Conservation (phyloP, 2,113 vertebrate species). For the Anarhynchus alexandrinus region DNA sequence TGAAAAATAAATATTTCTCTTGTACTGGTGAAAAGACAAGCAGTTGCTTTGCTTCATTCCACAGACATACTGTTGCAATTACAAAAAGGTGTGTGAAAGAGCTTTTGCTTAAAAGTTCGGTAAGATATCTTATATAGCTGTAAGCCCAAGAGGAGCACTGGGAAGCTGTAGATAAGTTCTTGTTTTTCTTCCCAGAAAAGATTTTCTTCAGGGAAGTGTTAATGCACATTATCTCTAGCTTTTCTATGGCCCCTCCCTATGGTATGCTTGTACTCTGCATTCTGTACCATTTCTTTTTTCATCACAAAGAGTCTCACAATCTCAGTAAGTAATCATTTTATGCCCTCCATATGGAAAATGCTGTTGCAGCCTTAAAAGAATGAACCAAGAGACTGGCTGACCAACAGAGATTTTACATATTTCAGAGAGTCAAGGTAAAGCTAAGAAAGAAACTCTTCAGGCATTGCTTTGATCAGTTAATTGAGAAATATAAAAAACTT, state of each 20-base stretch:
- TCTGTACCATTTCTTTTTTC: not conserved
- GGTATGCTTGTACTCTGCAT: not conserved
- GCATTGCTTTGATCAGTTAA: not conserved
- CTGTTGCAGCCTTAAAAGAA: not conserved
- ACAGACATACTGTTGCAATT: not conserved
- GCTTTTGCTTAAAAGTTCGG: not conserved
- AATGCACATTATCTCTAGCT: not conserved
- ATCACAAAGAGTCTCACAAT: not conserved
- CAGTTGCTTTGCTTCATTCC: not conserved
- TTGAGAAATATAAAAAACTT: not conserved
- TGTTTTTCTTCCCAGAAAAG: not conserved
- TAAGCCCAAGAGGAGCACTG: not conserved
- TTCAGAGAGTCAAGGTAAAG: not conserved
- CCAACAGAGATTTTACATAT: not conserved
- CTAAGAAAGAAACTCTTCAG: not conserved
- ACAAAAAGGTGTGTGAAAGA: not conserved
- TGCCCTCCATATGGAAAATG: not conserved
- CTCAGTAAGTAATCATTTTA: not conserved
- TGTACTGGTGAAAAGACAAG: not conserved
- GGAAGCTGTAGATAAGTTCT: not conserved
- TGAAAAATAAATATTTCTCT: not conserved
- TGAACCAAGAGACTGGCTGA: not conserved
- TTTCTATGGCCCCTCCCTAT: not conserved
- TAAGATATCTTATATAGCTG: not conserved
- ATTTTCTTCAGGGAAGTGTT: not conserved